phyloP scores from a whole-genome alignment of 2,113 vertebrate species.

The Gasterosteus nipponicus region DNA sequence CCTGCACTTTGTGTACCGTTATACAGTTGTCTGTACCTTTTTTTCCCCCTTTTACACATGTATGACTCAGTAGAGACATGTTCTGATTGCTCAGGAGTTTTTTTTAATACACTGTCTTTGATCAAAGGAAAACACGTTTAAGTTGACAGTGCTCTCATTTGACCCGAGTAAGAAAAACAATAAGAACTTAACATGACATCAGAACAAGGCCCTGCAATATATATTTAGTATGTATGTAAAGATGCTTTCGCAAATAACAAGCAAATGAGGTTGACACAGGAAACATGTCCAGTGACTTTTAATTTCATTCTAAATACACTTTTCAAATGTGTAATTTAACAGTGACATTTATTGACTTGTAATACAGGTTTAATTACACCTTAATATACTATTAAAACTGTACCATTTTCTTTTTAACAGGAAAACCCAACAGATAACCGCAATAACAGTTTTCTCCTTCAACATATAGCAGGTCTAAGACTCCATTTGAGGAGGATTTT shows the following conservation, averaged over 20 bases:
- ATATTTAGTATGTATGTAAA: conserved; percentile 32
- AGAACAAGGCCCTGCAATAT: conserved; percentile 25
- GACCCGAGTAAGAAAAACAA: conserved; percentile 4
- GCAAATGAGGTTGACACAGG: conserved; percentile 82
- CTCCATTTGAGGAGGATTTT: background rate
- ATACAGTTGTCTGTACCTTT: conserved; percentile 9
- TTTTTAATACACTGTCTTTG: conserved; percentile 26
- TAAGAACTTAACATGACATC: conserved; percentile 1
- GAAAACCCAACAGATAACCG: conserved; percentile 4
- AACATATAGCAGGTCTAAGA: background rate
- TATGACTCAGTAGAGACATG: conserved; percentile 22
- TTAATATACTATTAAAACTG: conserved; percentile 11
- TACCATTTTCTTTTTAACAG: conserved; percentile 3
- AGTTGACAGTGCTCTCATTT: conserved; percentile 19
- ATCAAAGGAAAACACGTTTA: conserved; percentile 15
- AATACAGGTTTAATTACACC: conserved; percentile 17
- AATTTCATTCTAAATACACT: conserved; percentile 42
- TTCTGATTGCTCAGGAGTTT: conserved; percentile 52
- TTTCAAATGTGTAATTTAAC: conserved; percentile 63
- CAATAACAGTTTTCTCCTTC: background rate
- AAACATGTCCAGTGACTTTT: conserved; percentile 85
- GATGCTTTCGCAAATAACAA: conserved; percentile 20
- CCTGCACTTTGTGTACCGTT: conserved; percentile 8
- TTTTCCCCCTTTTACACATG: background rate
- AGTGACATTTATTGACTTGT: conserved; percentile 40